Evolutionary conservation across 2,113 vertebrate species (phyloP), one percentile per base, ranked within the genome.

Genomic region (Hippocampus guttulatus): DNA sequence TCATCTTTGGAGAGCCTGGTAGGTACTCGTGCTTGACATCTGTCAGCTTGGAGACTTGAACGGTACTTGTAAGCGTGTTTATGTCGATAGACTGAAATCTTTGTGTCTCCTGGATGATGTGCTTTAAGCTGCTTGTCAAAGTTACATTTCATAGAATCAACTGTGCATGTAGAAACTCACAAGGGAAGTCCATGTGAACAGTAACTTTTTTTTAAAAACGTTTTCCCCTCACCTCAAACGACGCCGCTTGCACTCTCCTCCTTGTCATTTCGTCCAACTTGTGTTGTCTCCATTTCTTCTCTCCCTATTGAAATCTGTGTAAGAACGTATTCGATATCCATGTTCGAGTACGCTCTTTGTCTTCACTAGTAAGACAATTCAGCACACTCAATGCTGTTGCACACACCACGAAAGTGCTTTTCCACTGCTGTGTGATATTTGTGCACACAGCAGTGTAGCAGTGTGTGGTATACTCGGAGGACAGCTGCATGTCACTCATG

Each of bases 121-220:
- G 74, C 73, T 78, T 68, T 84, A 69, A 75, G 75, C 78, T 83
- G 83, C 82, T 83, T 77, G 72, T 78, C 73, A 64, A 68, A 68
- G 73, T 71, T 69, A 62, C 74, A 74, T 72, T 84, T 64, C 73
- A 77, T 67, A 63, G 73, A 11, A 64, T 45, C 25, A 71, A 67
- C 76, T 38, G 54, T 58, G 61, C 79, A 63, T 74, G 79, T 73
- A 20, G 64, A 75, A 51, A 12, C 68, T 64, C 66, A 71, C n/a
- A 60, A 63, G 47, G 33, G 51, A 73, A 63, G 51, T 20, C 64
- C 75, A 63, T 8, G 18, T 21, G 49, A 25, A 18, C 20, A 47
- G 62, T 68, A 16, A 75, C 38, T 40, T 64, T 25, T 43, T 51
- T 64, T 41, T 15, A 8, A 25, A 3, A 64, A 1, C 52, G 12